phyloP scores from a whole-genome alignment of 2,113 vertebrate genomes.

The Thomomys bottae region DNA sequence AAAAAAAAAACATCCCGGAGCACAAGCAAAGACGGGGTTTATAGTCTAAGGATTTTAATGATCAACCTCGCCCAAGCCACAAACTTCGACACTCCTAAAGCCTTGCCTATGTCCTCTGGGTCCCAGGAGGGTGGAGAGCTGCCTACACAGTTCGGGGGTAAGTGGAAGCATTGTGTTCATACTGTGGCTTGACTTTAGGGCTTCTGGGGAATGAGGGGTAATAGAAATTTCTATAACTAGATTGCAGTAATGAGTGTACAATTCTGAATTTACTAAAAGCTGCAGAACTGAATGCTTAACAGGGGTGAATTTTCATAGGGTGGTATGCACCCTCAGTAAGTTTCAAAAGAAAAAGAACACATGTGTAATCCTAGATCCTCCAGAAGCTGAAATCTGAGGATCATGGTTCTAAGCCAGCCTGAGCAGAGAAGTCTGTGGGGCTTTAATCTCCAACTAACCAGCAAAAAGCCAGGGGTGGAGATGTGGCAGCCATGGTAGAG shows the following conservation, averaged over 20 bases:
- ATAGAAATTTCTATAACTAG: neutral
- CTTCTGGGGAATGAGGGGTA: neutral
- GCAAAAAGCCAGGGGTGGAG: no score
- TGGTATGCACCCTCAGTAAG: neutral
- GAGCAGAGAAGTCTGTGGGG: no score
- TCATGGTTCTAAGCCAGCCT: no score
- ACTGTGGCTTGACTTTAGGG: neutral
- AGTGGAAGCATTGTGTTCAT: neutral
- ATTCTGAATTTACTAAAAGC: neutral
- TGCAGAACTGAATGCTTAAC: no score
- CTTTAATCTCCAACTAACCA: no score
- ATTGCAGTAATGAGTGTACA: fast-evolving
- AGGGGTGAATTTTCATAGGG: fast-evolving
- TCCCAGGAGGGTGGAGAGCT: neutral
- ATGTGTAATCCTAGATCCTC: no score
- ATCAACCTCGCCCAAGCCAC: neutral
- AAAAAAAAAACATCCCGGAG: neutral
- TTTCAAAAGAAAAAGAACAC: neutral
- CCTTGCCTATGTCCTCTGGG: neutral
- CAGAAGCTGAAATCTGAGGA: no score
- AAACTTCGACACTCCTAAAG: neutral
- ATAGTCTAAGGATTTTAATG: neutral
- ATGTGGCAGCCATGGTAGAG: no score
- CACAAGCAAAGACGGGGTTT: neutral
- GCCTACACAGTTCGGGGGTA: fast-evolving